Evolutionary conservation across 2,797 vertebrate genomes (phyloP), one percentile per base, ranked within the genome.

Genomic region (Poecile montanus): DNA sequence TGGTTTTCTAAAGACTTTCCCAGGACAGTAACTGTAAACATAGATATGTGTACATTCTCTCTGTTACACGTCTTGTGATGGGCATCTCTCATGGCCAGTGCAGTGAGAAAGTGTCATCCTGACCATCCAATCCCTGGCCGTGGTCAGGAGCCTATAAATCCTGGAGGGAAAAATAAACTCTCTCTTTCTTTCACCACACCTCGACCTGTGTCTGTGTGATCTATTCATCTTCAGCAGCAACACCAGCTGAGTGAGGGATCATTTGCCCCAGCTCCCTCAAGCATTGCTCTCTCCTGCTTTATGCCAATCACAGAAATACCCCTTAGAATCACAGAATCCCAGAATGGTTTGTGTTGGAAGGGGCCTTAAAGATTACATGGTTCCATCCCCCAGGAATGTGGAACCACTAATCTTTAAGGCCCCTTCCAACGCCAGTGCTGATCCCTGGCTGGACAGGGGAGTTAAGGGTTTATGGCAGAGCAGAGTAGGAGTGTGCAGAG

Each of bases 341-440:
- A 3, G 29, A 16, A 36, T 10, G 18, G 18, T 11, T 51, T 30
- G 8, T 65, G 15, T 19, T 77, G 79, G n/a, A n/a, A 68, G 12
- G 11, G 6, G 11, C 47, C 14, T 30, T 34, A 18, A 54, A 61
- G 10, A 11, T 13, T 20, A 16, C 1, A 0, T 19, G 30, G 12
- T 23, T 67, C 54, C 78, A 62, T 2, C 4, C 8, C 23, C 23
- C 21, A 61, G 60, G 68, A 83, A 36, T 13, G 29, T 10, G 19
- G 21, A 36, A 45, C 10, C n/a, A 25, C 10, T 1, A 3, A 8
- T 26, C 40, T 45, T 25, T 56, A 56, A 13, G 5, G 16, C 10
- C 20, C 26, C 13, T 78, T 32, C 50, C 61, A 47, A 16, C 0
- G 0, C 44, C 45, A 11, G 56, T 1, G 1, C 38, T 65, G 50